Evolutionary conservation across 2,888 invertebrate species (phyloP).

Genomic region (Philereme vetulata): DNA sequence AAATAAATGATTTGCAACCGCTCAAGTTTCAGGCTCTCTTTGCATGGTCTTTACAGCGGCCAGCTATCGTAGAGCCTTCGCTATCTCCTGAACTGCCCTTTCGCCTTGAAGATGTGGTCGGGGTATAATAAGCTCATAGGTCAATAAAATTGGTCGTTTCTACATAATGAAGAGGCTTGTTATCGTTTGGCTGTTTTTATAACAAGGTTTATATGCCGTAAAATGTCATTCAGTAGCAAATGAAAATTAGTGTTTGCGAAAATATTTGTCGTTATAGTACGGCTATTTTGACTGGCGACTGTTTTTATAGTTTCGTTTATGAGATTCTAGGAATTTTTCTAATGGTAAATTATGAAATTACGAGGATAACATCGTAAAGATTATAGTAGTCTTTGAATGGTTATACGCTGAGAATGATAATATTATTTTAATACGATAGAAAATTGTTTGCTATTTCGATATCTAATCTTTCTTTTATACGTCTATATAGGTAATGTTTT

Average conservation of each 20-base stretch:
- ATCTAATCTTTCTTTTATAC: no score
- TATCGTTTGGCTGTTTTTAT: constrained; percentile 10
- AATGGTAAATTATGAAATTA: no score
- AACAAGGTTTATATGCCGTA: constrained; percentile 57
- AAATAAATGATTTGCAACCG: constrained; percentile 55
- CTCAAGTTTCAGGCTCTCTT: constrained; percentile 50
- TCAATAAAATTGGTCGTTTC: constrained; percentile 11
- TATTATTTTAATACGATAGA: no score
- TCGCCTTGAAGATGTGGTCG: background rate
- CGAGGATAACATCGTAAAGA: no score
- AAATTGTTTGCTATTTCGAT: no score
- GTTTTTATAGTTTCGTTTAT: background rate
- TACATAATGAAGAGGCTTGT: constrained; percentile 16
- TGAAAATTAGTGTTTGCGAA: constrained; percentile 38
- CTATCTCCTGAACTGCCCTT: background rate
- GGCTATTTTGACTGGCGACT: background rate
- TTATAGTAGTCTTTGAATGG: no score
- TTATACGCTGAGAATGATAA: no score
- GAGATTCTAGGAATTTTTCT: background rate
- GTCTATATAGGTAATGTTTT: no score
- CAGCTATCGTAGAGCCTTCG: constrained; percentile 8
- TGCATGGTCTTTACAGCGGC: constrained; percentile 24
- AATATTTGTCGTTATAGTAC: constrained; percentile 2
- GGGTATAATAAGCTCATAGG: background rate
- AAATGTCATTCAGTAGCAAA: constrained; percentile 55